Evolutionary conservation across 2,113 vertebrate species (phyloP).

Genomic region (Arizona elegans): DNA sequence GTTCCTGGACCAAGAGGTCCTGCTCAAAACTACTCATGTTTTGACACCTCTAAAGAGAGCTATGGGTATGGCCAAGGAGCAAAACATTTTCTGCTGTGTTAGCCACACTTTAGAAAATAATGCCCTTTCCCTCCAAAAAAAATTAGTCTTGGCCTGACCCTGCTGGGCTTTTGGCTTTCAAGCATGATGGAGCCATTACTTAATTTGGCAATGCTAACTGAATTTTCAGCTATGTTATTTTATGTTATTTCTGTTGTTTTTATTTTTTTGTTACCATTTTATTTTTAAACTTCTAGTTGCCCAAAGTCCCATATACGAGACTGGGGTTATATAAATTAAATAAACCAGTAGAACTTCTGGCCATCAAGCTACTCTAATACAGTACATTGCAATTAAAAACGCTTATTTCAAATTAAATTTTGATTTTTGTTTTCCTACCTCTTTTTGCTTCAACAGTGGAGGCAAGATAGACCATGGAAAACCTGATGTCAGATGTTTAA

Average conservation of each 20-base stretch:
- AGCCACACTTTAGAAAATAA: not conserved
- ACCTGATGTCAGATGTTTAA: too few relatives aligned
- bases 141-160: not conserved
- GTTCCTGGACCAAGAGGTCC: not conserved
- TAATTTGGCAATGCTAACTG: too few relatives aligned
- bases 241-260: too few relatives aligned
- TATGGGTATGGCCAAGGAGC: not conserved
- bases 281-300: too few relatives aligned
- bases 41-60: not conserved
- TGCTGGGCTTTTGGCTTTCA: not conserved
- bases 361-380: not conserved
- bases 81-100: not conserved
- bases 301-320: too few relatives aligned
- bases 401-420: not conserved
- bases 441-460: not conserved
- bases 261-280: too few relatives aligned
- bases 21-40: not conserved
- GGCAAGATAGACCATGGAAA: too few relatives aligned
- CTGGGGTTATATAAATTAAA: too few relatives aligned
- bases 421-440: not conserved
- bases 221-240: too few relatives aligned
- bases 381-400: not conserved
- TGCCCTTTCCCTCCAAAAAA: too few relatives aligned
- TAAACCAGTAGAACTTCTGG: too few relatives aligned
- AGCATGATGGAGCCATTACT: too few relatives aligned